These are phyloP conservation scores for Polydrusus pterygomalis DNA, from an alignment of 2,888 invertebrate species.

Conservation along the genomic window DNA sequence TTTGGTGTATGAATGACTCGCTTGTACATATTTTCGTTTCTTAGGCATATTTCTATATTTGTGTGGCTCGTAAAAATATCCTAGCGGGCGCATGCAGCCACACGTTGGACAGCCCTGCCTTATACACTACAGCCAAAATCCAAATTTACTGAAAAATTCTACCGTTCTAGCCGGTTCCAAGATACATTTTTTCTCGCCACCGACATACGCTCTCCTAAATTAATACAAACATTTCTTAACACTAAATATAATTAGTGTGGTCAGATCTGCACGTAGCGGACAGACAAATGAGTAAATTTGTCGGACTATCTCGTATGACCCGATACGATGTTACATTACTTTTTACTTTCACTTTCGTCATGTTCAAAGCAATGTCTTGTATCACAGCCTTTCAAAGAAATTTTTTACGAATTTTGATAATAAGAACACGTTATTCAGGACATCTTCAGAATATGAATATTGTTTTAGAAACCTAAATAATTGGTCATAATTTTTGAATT, in stretches of 20 bases:
- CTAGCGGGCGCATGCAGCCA: too few species aligned
- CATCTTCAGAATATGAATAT: constrained; percentile 17
- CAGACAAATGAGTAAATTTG: background rate
- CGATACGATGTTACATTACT: constrained; percentile 8
- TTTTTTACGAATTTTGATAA: constrained; percentile 31
- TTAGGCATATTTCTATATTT: too few species aligned
- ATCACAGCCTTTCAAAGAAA: constrained; percentile 21
- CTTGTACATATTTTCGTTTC: too few species aligned
- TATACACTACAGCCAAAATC: too few species aligned
- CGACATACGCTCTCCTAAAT: background rate
- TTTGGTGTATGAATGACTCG: too few species aligned
- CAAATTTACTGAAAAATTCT: too few species aligned
- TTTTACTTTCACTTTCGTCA: constrained; percentile 36
- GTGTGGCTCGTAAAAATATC: too few species aligned
- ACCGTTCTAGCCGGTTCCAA: background rate
- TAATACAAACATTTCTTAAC: constrained; percentile 1
- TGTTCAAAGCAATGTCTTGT: constrained; percentile 3
- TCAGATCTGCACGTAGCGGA: constrained; percentile 9
- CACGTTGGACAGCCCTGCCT: too few species aligned
- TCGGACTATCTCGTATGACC: constrained; percentile 20
- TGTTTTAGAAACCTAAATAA: constrained; percentile 28
- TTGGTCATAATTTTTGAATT: constrained; percentile 19
- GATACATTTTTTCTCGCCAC: background rate
- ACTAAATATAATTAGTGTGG: background rate
- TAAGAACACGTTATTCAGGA: constrained; percentile 19